Base-by-base conservation (phyloP, 2,888 invertebrate species). In the Xestobium rufovillosum region DNA sequence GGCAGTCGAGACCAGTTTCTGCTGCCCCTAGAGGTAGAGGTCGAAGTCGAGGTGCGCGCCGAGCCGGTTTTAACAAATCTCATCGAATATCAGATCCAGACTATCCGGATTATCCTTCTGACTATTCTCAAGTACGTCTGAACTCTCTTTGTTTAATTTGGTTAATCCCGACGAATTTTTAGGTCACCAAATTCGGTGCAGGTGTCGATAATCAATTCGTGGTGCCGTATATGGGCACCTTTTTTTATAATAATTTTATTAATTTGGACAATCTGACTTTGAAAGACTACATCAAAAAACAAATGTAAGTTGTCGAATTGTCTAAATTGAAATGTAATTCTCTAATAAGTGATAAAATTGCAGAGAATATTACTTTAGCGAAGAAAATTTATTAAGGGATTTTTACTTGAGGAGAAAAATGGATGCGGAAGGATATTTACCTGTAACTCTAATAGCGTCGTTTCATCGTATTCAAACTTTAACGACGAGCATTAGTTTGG, bases 351-450 rank as follows among this genome's bases (percentile, higher is more conserved):
- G n/a, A n/a, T n/a, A n/a, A n/a, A n/a, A n/a, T 70, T 76, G 25
- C 73, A 97, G 96, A 61, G 97, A 98, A 70, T 98, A 98, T 70
- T 98, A 98, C 77, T 97, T 98, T 72, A 94, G 94, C 54, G 84
- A 86, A 48, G 95, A 95, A 59, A 98, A 98, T 70, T 72, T 98
- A 38, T 80, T 86, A 52, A 80, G 89, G 53, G 98, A 98, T 63
- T 91, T 96, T 72, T 98, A 91, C 73, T 74, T 98, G 48, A 80
- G 97, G 17, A 80, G 95, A 52, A 94, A 94, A 75, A 98, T 98
- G 98, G 88, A 91, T 53, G 66, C 77, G 2, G 84, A 92, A 56
- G 98, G 98, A 36, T 97, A 83, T 59, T 78, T 97, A 45, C 92
- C 95, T 1, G 80, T 98, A 30, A 83, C 87, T 42, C 70, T 97